Base-by-base conservation (phyloP, 1,140 invertebrate species). In the Drosophila repletoides region DNA sequence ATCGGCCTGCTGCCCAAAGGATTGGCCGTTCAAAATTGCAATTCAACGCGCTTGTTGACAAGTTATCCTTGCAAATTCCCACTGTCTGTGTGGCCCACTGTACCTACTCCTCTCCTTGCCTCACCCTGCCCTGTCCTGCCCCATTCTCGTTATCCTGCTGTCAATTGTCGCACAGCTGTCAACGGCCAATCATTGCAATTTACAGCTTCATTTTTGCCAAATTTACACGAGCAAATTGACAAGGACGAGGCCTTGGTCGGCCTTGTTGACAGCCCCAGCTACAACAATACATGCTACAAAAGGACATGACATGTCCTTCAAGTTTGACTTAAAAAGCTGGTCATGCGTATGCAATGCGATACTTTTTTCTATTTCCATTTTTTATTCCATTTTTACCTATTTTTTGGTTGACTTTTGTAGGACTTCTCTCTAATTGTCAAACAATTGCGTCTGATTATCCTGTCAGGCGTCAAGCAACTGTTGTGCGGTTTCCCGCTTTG, bases 361-460 rank as follows among this genome's bases (percentile, higher is more conserved):
- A 86, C 75, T 80, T 80, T 55, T 58, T 38, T 41, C 12, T 24
- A n/a, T n/a, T 7, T 14, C 15, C 6, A 6, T 51, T 51, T 45
- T 60, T 51, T 63, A 59, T 58, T 52, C 59, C 41, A 63, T 51
- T 81, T 72, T 69, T 74, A 53, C 60, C 17, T 49, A 48, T 83
- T 64, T 68, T 49, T 58, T 46, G 26, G 33, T 22, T 65, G 53
- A 64, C 70, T 80, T 84, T 84, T 86, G 63, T 86, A 84, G 51
- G 81, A 86, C 80, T 87, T 87, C 72, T 14, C 14, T 55, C 63
- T 86, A 87, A 86, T 86, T 86, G 76, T 64, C 52, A 73, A 86
- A 86, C 80, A 86, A 86, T 86, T 61, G 81, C 48, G 75, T 64
- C 80, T 86, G 80, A 86, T 86, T 86, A 87, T 86, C 81, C 80